Percentiles rank a stretch among this genome's conserved stretches.
Evolutionary conservation across 2,113 vertebrate genomes (phyloP).

Genomic region (Orcinus orca): DNA sequence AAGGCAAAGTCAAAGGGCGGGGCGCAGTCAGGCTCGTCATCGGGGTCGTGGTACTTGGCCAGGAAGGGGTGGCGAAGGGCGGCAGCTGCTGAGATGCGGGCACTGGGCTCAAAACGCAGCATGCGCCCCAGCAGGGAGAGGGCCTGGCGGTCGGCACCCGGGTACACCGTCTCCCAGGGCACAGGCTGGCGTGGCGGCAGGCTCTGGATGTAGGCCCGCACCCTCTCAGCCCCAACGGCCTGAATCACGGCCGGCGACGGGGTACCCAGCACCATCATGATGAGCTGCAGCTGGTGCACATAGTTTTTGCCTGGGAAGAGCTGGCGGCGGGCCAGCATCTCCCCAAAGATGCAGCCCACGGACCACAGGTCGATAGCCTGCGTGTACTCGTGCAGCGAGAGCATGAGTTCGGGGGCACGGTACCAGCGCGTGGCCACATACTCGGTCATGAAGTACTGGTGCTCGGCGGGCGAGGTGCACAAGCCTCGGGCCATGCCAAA

Average conservation of each 20-base stretch:
- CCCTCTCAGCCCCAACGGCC: conserved; percentile 92
- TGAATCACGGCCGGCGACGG: conserved; percentile 88
- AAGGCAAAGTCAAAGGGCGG: conserved; percentile 96
- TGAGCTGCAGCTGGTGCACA: conserved; percentile 94
- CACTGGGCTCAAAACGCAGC: conserved; percentile 90
- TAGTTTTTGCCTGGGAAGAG: conserved; percentile 95
- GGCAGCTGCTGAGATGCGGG: conserved; percentile 88
- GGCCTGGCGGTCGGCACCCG: conserved; percentile 86
- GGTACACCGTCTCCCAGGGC: conserved; percentile 88
- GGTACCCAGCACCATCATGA: conserved; percentile 93
- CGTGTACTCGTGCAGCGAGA: conserved; percentile 93
- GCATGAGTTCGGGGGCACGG: conserved; percentile 94
- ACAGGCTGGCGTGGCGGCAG: conserved; percentile 88
- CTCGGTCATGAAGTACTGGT: conserved; percentile 94
- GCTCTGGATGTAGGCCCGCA: conserved; percentile 92
- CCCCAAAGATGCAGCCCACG: conserved; percentile 96
- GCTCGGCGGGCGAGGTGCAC: conserved; percentile 88
- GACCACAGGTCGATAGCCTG: conserved; percentile 97
- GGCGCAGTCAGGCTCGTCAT: conserved; percentile 94
- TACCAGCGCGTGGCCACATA: conserved; percentile 98
- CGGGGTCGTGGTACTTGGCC: conserved; percentile 93
- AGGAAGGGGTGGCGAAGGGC: conserved; percentile 91
- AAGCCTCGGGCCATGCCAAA: conserved; percentile 96
- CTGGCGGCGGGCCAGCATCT: conserved; percentile 94
- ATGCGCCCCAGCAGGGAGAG: conserved; percentile 88